Base-by-base conservation (phyloP, 2,113 vertebrate species). In the Asarcornis scutulata region DNA sequence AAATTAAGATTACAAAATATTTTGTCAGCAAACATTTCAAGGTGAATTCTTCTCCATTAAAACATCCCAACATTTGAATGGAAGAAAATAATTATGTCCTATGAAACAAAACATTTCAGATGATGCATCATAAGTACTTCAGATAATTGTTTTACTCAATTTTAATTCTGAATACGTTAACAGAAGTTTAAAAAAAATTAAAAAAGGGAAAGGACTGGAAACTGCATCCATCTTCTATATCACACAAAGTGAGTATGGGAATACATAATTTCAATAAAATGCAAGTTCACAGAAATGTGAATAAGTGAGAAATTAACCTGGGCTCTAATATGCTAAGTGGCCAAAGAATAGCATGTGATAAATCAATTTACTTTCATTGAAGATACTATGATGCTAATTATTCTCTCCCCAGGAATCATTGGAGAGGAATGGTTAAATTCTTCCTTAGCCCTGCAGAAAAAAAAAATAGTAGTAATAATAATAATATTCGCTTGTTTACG, bases 1-100 rank as follows among this genome's bases (percentile, higher is more conserved):
- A 98, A 98, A 91, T 95, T 92, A 96, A 97, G 87, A 96, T 86
- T 53, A 95, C 90, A 97, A 97, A 79, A 92, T 6, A 80, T 11
- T 62, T 52, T 6, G 74, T 98, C 93, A 98, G 93, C 20, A 71
- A 93, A 91, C 25, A 76, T 29, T 88, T 92, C n/a, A 25, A 86
- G 13, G 60, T 34, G 55, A 92, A 74, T 69, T 75, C 14, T 80
- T 71, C 62, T 78, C 46, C 44, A 40, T 10, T 46, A 40, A 71
- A 83, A 91, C 7, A 91, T 69, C 91, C 56, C 32, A 88, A 22
- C 58, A 87, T 55, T 52, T 42, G 84, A 72, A 72, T n/a, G 22
- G 46, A 86, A 76, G 15, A 53, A 21, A 86, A 25, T 3, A 83
- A 48, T 25, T 44, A 36, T 3, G n/a, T 40, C 31, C 53, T 59